phyloP scores from a whole-genome alignment of 2,797 vertebrate genomes.

The Poecilia velifera region DNA sequence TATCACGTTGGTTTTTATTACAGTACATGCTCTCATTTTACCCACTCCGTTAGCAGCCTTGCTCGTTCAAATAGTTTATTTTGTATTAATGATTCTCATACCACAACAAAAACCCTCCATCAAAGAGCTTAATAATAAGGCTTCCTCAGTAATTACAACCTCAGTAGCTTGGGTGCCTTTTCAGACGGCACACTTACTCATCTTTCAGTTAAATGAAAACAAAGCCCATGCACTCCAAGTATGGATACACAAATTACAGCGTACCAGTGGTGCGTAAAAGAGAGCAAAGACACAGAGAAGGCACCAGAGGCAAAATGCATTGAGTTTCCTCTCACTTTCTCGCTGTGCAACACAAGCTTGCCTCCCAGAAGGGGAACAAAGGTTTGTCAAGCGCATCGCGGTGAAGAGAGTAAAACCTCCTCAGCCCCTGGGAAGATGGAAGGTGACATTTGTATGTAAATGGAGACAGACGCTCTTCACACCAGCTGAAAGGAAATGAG shows the following conservation, averaged over 20 bases:
- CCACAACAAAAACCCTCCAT: slow-evolving; percentile 28
- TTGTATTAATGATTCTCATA: slow-evolving; percentile 50
- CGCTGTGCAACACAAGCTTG: slow-evolving; percentile 66
- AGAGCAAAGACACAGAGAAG: slow-evolving; percentile 55
- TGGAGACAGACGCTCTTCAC: slow-evolving; percentile 54
- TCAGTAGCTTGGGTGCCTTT: slow-evolving; percentile 45
- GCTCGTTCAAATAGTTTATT: slow-evolving; percentile 43
- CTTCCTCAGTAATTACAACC: slow-evolving; percentile 61
- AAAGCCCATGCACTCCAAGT: slow-evolving; percentile 56
- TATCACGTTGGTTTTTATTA: slow-evolving; percentile 13
- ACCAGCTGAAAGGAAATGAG: slow-evolving; percentile 58
- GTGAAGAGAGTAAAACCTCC: slow-evolving; percentile 62
- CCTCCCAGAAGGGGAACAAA: slow-evolving; percentile 68
- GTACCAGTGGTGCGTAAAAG: slow-evolving; percentile 59
- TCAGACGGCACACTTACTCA: slow-evolving; percentile 51
- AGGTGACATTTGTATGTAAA: slow-evolving; percentile 79
- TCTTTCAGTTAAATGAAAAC: slow-evolving; percentile 63
- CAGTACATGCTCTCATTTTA: slow-evolving; percentile 23
- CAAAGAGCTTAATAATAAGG: slow-evolving; percentile 42
- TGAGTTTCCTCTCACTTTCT: slow-evolving; percentile 64
- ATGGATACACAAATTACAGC: slow-evolving; percentile 66
- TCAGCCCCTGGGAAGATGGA: slow-evolving; percentile 59
- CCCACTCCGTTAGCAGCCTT: slow-evolving; percentile 21
- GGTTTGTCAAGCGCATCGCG: slow-evolving; percentile 70
- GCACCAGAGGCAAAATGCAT: slow-evolving; percentile 66